Evolutionary conservation across 2,888 invertebrate species (phyloP), one percentile per base, ranked within the genome.

Genomic region (Micoletzkya japonica): DNA sequence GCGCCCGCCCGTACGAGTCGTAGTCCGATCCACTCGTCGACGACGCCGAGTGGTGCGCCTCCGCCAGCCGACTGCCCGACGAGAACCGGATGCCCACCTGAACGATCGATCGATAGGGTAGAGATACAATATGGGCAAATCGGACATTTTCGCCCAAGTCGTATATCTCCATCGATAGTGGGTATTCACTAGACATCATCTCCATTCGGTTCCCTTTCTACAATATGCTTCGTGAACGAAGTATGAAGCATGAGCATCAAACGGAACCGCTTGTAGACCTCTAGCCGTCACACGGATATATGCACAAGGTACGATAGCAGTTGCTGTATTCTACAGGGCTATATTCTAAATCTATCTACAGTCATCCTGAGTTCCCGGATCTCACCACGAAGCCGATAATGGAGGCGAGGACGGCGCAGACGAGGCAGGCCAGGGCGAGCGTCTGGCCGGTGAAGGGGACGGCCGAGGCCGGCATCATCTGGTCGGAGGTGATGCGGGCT

Each of bases 21-120:
- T 78, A 78, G 54, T 79, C 79, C 20, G 78, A 78, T 4, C 77
- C 77, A n/a, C 74, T 73, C 10, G 77, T 77, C 1, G 76, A 76
- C 49, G 77, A 76, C 2, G 80, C 77, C 10, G 78, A 77, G 32
- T 76, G 76, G 58, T 78, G 78, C n/a, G 77, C 70, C 50, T 81
- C 80, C n/a, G 70, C 71, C 49, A 79, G 32, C 32, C 73, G 60
- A 34, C 77, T 69, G 64, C 75, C 77, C 49, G 74, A 70, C 17
- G 82, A 74, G 32, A 84, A 67, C 20, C 81, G 80, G 72, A 79
- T 82, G 52, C 83, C 83, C 61, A 80, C 66, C 76, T 81, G 70
- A 20, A 80, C 76, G 20, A n/a, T 2, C 7, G 28, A 2, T 1
- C 24, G 26, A 56, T 56, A 17, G n/a, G 10, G 10, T 10, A 10